Base-by-base conservation (phyloP, 2,797 vertebrate species). In the Cyprinella venusta region DNA sequence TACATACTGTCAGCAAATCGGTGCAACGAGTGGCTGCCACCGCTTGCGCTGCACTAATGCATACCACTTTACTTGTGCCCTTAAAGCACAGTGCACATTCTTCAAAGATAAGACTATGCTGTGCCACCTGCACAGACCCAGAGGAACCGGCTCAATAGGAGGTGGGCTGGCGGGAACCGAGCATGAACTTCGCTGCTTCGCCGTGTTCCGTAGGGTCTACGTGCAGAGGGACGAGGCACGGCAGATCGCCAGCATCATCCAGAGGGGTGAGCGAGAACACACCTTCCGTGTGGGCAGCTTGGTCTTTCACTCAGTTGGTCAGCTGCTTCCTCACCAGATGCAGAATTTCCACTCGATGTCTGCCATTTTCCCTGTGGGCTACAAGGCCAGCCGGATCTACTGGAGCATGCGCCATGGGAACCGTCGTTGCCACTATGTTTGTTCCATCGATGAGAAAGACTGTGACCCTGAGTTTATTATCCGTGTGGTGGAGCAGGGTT, bases 41-140 rank as follows among this genome's bases (percentile, higher is more conserved):
- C 93, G 96, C 52, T 93, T 96, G 87, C 94, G 96, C 80, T 97
- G 96, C 93, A 92, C 95, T 92, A 99, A 98, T 90, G 95, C 96
- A 74, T 99, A 99, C 91, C 98, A 99, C 95, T 99, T 99, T 90
- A 97, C 96, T 89, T 99, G 98, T 74, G 98, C 98, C 54, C 94
- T 97, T 89, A 95, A 95, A 93, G 97, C 97, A 81, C 96, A 96
- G 90, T 99, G 98, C 94, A 99, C 96, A 94, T 99, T 99, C 93
- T 99, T 99, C 90, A 99, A 98, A 94, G 98, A 99, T 87, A 99
- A 99, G 93, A 99, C 98, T 6, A 98, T 99, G 98, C 95, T 99
- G 81, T 99, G 98, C 88, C 97, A 96, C 87, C 90, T 97, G 91
- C 98, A 99, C 92, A 96, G 96, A 91, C 98, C 97, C 84, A 92